A percentile compares a stretch with the other conserved stretches of the same genome.
These are phyloP conservation scores for Polyommatus icarus DNA, from an alignment of 2,888 invertebrate species.

Conservation along the genomic window DNA sequence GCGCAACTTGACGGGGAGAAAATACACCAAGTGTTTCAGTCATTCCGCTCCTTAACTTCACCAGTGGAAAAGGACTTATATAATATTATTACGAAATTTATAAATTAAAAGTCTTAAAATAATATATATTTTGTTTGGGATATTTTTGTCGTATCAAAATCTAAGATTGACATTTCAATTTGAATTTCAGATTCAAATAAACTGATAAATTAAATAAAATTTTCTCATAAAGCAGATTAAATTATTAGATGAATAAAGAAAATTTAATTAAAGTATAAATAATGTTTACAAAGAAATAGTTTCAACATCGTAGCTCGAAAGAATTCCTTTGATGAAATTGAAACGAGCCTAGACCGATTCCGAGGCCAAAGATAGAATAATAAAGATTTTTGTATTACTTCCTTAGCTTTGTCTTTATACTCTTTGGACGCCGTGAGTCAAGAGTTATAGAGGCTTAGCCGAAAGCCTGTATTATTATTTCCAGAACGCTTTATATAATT, in stretches of 20 bases:
- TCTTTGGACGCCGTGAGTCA: background rate
- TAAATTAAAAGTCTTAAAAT: background rate
- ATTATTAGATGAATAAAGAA: background rate
- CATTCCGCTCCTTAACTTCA: background rate
- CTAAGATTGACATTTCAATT: too few relatives aligned
- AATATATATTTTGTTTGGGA: background rate
- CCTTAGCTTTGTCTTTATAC: background rate
- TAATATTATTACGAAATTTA: background rate
- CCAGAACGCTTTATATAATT: background rate
- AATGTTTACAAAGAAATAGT: conserved; percentile 1
- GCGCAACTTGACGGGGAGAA: background rate
- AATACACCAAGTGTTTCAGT: background rate
- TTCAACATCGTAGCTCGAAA: background rate
- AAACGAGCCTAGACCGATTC: background rate
- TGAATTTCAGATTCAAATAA: too few relatives aligned
- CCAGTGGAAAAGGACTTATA: background rate
- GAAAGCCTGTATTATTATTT: background rate
- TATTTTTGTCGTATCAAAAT: too few relatives aligned
- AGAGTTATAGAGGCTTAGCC: background rate
- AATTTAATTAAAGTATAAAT: background rate
- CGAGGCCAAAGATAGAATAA: conserved; percentile 7
- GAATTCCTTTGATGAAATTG: background rate
- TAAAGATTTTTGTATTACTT: conserved; percentile 9
- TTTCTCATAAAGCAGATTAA: too few relatives aligned
- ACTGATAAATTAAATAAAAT: too few relatives aligned